Evolutionary conservation across 2,888 invertebrate species (phyloP), one percentile per base, ranked within the genome.

Genomic region (Heteromyza rotundicornis): DNA sequence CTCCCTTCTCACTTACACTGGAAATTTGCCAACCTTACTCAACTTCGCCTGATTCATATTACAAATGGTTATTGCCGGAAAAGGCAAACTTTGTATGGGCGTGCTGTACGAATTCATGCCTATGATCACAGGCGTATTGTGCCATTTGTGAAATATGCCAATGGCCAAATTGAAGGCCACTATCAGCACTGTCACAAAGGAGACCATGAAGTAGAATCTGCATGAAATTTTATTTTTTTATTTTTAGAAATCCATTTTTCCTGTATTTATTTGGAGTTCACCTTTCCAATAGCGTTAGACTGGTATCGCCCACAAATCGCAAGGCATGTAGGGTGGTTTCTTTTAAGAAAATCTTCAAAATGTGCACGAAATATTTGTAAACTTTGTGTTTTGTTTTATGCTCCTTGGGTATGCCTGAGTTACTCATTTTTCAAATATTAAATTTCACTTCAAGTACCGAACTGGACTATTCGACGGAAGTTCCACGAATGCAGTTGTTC

Each of bases 21-120:
- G 22, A 54, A 70, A 69, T 8, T 70, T 40, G 8, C 57, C 49
- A 0, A 74, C 75, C 59, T 71, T 69, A 5, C 86, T 86, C 70
- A 86, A 89, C 74, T 88, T 89, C 0, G 89, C 92, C 75, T 91
- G 90, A 80, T 94, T 94, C 84, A 92, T 91, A 77, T 92, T 94
- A 79, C 94, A 94, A 64, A 94, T 87, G 0, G 94, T 94, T 7
- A 94, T 84, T 0, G 94, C 90, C 0, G 94, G 94, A 80, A 94
- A 94, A 0, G 94, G 94, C 60, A 93, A 86, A 36, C 86, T 83
- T 14, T 85, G 84, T 1, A 93, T 84, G 0, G 86, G 84, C 62
- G 89, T 88, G 60, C 89, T 86, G 65, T 87, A 86, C 0, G 93
- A 89, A 71, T 90, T 92, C 62, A 91, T 87, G 10, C 76, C 90